These are phyloP conservation scores for Atherinomorus stipes DNA, from an alignment of 2,113 vertebrate genomes.

Conservation along the genomic window DNA sequence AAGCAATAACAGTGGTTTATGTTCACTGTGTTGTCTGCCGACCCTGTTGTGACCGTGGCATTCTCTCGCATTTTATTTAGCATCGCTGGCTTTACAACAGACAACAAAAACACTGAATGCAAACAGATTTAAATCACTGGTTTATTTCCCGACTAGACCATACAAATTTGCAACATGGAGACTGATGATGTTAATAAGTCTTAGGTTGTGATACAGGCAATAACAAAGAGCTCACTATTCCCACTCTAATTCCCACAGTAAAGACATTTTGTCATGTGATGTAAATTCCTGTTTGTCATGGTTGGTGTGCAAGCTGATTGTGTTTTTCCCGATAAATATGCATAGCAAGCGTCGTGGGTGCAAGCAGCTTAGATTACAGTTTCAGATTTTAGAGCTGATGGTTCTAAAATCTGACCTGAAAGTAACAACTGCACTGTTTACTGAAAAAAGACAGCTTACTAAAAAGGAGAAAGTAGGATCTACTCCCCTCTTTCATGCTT, in stretches of 20 bases:
- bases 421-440: constrained; percentile 7
- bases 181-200: constrained; percentile 32
- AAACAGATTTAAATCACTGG: constrained; percentile 5
- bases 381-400: constrained; percentile 36
- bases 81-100: constrained; percentile 10
- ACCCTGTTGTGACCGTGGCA: constrained; percentile 35
- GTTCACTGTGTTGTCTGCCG: constrained; percentile 49
- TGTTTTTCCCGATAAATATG: constrained; percentile 33
- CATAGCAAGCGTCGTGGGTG: constrained; percentile 32
- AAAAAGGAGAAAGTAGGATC: background rate
- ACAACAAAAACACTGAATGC: background rate
- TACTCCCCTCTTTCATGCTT: background rate
- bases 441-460: constrained; percentile 28
- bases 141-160: constrained; percentile 41
- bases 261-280: constrained; percentile 28
- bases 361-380: constrained; percentile 33
- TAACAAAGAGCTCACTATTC: constrained; percentile 55
- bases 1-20: constrained; percentile 54
- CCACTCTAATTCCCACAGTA: constrained; percentile 50
- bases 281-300: constrained; percentile 42
- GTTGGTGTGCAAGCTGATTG: constrained; percentile 46
- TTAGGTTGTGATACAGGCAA: constrained; percentile 14
- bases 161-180: constrained; percentile 12
- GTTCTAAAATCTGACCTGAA: constrained; percentile 1
- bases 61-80: constrained; percentile 38